Evolutionary conservation across 1,140 invertebrate genomes (phyloP).

Genomic region (Drosophila ananassae): DNA sequence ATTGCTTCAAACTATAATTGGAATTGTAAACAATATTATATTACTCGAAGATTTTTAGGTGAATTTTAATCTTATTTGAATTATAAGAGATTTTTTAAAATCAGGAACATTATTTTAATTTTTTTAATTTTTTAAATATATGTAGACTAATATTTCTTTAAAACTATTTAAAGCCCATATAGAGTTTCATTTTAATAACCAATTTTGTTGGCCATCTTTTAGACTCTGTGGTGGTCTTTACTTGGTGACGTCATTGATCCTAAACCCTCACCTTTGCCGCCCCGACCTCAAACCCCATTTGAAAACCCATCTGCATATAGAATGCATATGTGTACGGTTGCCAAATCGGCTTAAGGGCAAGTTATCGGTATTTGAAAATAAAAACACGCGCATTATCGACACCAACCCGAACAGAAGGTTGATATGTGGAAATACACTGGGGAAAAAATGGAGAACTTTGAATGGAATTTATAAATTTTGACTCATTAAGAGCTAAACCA

Average conservation of each 20-base stretch:
- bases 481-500: too few species aligned
- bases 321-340: constrained; percentile 25
- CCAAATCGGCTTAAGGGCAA: constrained; percentile 74
- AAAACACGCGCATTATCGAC: constrained; percentile 78
- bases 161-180: not conserved
- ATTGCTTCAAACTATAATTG: constrained; percentile 14
- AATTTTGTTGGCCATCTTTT: not conserved
- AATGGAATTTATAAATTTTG: too few species aligned
- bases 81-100: too few species aligned
- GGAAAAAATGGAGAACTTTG: not conserved
- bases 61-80: too few species aligned
- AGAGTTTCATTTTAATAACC: not conserved
- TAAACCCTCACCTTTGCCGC: constrained; percentile 16
- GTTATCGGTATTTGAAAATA: constrained; percentile 79
- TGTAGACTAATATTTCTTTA: too few species aligned
- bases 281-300: constrained; percentile 37
- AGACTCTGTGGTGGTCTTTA: not conserved
- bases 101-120: too few species aligned
- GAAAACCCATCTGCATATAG: constrained; percentile 25
- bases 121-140: too few species aligned
- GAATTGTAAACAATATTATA: constrained; percentile 25
- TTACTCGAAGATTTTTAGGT: not conserved
- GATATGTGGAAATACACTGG: constrained; percentile 26
- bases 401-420: constrained; percentile 52
- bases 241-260: constrained; percentile 22